Evolutionary conservation across 30 jellyfish, hydroid and myxozoan species (phyloP), one percentile per base, ranked within the genome.

Genomic region (Turritopsis rubra): DNA sequence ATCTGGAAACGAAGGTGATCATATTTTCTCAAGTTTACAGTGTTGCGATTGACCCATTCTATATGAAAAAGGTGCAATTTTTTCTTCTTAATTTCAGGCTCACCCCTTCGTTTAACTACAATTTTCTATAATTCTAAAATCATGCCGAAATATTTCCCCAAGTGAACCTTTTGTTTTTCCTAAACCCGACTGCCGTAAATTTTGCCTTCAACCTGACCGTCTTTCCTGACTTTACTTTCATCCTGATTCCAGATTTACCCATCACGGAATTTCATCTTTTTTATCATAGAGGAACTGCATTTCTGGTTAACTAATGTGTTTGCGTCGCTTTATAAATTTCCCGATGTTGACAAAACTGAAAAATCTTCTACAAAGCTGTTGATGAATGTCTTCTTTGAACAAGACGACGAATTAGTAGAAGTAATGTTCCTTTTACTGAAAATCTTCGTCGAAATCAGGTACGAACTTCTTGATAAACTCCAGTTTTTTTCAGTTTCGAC

Each of bases 381-480:
- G 70, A 30, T 77, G 0, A 65, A 80, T 7, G 82, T 53, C 53
- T 80, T 80, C 82, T 31, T 80, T 24, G 87, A 80, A 52, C 87
- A 80, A 65, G 87, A 80, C 65, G 87, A 80, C 27, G 87, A 80
- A 13, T 52, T 53, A 22, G 81, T 53, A 20, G 52, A 18, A 24
- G 21, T 7, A 8, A 18, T 80, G 60, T 23, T 18, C 21, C 24
- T 80, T 54, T 53, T 80, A 29, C 79, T 52, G 52, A 16, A 53
- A 24, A 16, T 80, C 26, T 80, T 16, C 65, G 24, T 1, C 26
- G 28, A 53, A 53, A 16, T 18, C 52, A 65, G 81, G 78, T 53
- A 30, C 20, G 65, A 23, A 71, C 23, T 41, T 41, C 60, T 21
- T 21, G 66, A 16, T 72, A 18, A 72, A 16, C 18, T 75, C 29